Base-by-base conservation (phyloP, 1,140 invertebrate species). In the Bradysia coprophila region DNA sequence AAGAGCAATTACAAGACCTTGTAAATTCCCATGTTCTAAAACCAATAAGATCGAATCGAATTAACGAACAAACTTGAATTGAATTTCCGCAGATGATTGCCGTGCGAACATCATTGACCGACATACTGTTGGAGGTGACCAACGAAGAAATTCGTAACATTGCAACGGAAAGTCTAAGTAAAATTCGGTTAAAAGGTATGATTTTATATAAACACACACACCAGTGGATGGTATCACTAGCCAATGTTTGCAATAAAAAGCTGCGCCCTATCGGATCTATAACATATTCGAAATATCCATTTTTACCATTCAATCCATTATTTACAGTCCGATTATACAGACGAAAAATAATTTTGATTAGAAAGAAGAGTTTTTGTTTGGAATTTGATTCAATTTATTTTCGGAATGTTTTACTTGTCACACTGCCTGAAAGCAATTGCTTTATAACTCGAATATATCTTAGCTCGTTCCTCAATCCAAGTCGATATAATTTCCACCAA, bases 111-210 rank as follows among this genome's bases (percentile, higher is more conserved):
- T 78, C 81, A 45, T 65, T 95, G 57, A 96, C 90, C 33, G 86
- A 94, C 68, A 81, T 95, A 51, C 71, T 96, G 40, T 67, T 96
- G 43, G 87, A 93, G 54, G 90, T 93, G 48, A 96, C 92, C 11
- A 87, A 81, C 54, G 75, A 81, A 59, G 84, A 92, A 71, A 90
- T 95, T 55, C 59, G 73, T 49, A 64, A 66, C 47, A 72, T 91
- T 50, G 86, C 82, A 60, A 71, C 76, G 59, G 85, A 92, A 63
- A 47, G 54, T 38, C 23, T 60, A 19, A 54, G 56, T 51, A 50
- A 52, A 46, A 49, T 51, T 21, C 56, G 55, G 49, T 47, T 48
- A 40, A 59, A 60, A 60, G 57, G 57, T 60, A 59, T 19, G 13
- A 21, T 6, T 38, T 38, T 38, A 20, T 3, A 6, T 4, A 19